Evolutionary conservation across 2,888 invertebrate species (phyloP).

Genomic region (Venustoraphidia nigricollis): DNA sequence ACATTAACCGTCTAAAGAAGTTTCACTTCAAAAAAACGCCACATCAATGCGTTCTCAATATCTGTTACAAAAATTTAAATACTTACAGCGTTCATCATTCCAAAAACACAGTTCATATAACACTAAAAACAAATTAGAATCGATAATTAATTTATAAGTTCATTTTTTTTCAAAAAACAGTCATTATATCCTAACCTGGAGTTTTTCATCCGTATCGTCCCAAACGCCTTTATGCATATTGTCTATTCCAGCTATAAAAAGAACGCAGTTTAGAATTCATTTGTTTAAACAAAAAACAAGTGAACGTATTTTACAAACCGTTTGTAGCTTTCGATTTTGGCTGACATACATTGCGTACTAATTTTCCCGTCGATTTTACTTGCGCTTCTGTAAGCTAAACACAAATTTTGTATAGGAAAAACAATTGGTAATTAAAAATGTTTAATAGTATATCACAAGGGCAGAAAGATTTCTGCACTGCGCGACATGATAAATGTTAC

Average conservation of each 20-base stretch:
- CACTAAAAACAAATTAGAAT: constrained; percentile 24
- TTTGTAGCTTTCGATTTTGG: constrained; percentile 42
- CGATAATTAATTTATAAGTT: too few species aligned
- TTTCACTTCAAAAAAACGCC: too few species aligned
- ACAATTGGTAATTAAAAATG: background rate
- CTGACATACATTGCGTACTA: constrained; percentile 46
- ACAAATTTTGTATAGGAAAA: constrained; percentile 1
- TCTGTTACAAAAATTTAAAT: constrained; percentile 1
- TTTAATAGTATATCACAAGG: too few species aligned
- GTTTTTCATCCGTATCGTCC: background rate
- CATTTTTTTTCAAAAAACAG: too few species aligned
- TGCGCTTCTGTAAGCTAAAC: constrained; percentile 33
- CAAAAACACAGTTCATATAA: constrained; percentile 33
- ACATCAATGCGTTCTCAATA: background rate
- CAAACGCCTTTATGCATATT: constrained; percentile 2
- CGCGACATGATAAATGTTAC: too few species aligned
- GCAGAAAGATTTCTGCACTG: too few species aligned
- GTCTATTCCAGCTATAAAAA: constrained; percentile 2
- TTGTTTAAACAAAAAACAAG: constrained; percentile 6
- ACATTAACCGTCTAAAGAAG: too few species aligned
- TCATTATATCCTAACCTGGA: background rate
- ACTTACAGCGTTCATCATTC: constrained; percentile 35
- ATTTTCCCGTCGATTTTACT: constrained; percentile 40
- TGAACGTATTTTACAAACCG: constrained; percentile 26
- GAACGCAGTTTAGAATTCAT: background rate